Base-by-base conservation (phyloP, 2,888 invertebrate genomes). In the Pomacea canaliculata region DNA sequence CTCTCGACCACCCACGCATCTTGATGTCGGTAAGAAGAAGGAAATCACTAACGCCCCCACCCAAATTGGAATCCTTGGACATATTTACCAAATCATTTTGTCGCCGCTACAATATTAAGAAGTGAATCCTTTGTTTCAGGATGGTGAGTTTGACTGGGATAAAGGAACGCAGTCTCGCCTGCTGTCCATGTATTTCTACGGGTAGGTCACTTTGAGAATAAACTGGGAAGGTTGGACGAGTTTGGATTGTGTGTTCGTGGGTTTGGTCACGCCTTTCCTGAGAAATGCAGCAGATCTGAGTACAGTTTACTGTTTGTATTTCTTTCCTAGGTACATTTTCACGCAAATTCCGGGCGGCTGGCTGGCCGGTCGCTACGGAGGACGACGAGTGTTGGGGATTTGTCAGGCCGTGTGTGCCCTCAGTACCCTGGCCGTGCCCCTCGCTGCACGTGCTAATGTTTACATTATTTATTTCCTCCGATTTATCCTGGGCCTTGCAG, bases 301-400 rank as follows among this genome's bases (percentile, higher is more conserved):
- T 56, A 13, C 16, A 13, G 10, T 7, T 13, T 13, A 16, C 51
- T 56, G 1, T 56, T 13, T 2, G 4, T 16, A 4, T 56, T 56
- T 56, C 2, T 19, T 63, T 23, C 9, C 10, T 73, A 85, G 85
- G 1, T 87, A 86, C 79, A 83, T 87, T 56, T 81, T 85, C 48
- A 86, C 84, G 18, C 85, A 86, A 76, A 81, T 87, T n/a, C 84
- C 84, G 12, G 82, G 82, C 0, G 82, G 82, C 8, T 79, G 80
- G 74, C 37, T 82, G 69, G 78, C 82, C 9, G 77, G 76, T 37
- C 62, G 78, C 13, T 80, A 71, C 59, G 82, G 82, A 12, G 79
- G 79, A 9, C 71, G 63, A 23, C 59, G 76, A 18, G 78, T 82
- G 27, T 79, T 76, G 76, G 80, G 78, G 1, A 18, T 60, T 18